Evolutionary conservation across 2,888 invertebrate species (phyloP), one percentile per base, ranked within the genome.

Genomic region (Parnassius mnemosyne): DNA sequence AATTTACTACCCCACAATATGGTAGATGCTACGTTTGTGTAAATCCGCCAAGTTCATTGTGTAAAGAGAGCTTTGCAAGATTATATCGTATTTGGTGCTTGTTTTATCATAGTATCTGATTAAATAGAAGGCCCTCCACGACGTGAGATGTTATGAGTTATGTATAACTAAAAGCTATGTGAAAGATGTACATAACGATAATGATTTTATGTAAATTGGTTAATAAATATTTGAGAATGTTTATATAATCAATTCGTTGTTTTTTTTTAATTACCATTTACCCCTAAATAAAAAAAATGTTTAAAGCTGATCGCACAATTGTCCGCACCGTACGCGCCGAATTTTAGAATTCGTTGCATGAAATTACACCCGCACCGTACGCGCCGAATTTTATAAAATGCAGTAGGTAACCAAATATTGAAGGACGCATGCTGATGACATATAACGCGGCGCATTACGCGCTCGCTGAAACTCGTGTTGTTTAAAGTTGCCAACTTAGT

Each of bases 151-250:
- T 87, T 86, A 87, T 85, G 80, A 81, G 84, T 88, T 84, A 83
- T 87, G 83, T 89, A 84, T 84, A 85, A 84, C 84, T 87, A 84
- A 85, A 34, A 88, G 84, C 89, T 89, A 89, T 85, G 85, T 81
- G 86, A 89, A 83, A 89, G 84, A 86, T 91, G 90, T 90, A 90
- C 84, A 90, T 90, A 90, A 88, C 80, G 84, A 87, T 84, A 84
- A 85, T 85, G 82, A 84, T 88, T 89, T 90, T 90, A 90, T 91
- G 90, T 91, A 91, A 90, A 90, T 89, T 91, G 91, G 90, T 91
- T 90, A 90, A 89, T 91, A 91, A 91, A 91, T 91, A 91, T 91
- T 89, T 91, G 90, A 91, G 80, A 91, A 91, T 91, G 91, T 91
- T 91, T 91, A 91, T 91, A 90, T 91, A 90, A 90, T 89, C 90